Evolutionary conservation across 2,888 invertebrate genomes (phyloP).

Genomic region (Glaucopsyche alexis): DNA sequence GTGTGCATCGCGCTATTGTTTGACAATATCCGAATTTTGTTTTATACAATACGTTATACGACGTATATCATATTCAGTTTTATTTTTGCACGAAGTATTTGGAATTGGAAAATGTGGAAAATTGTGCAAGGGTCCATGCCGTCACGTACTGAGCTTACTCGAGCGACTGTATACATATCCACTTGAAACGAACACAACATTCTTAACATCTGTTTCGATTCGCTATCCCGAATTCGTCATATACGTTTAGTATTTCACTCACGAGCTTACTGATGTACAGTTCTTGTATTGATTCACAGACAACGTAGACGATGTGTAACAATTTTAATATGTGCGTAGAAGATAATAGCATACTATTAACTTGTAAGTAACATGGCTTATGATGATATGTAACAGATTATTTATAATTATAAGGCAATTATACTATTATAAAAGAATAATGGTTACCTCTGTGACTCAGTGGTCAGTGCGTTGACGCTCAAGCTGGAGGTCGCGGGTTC

Average conservation of each 20-base stretch:
- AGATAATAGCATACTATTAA: too few species aligned
- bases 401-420: too few species aligned
- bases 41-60: background rate
- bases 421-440: too few species aligned
- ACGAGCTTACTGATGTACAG: background rate
- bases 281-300: background rate
- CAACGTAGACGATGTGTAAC: too few species aligned
- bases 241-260: constrained; percentile 18
- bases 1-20: too few species aligned
- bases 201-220: constrained; percentile 44
- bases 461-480: too few species aligned
- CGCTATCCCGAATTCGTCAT: constrained; percentile 37
- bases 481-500: too few species aligned
- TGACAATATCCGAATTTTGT: too few species aligned
- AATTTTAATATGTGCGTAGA: too few species aligned
- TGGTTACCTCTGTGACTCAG: too few species aligned
- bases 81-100: constrained; percentile 21
- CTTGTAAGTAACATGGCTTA: too few species aligned
- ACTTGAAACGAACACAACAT: constrained; percentile 41
- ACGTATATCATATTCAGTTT: background rate
- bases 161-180: constrained; percentile 40
- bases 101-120: constrained; percentile 25
- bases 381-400: too few species aligned
- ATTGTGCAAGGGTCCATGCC: constrained; percentile 22
- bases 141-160: constrained; percentile 32